Base-by-base conservation (phyloP, 2,888 invertebrate genomes). In the Archips crataeganus region DNA sequence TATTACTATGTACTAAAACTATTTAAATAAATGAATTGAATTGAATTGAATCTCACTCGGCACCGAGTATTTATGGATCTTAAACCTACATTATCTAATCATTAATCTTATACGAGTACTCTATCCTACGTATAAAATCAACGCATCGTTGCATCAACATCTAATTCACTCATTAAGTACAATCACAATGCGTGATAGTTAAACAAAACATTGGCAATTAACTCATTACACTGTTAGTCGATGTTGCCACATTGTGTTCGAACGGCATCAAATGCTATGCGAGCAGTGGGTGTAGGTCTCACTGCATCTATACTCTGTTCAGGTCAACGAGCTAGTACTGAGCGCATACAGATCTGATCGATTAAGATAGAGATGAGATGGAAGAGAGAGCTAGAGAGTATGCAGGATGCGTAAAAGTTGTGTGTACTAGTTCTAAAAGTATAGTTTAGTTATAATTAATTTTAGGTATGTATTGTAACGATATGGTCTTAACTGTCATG, bases 161-260 rank as follows among this genome's bases (percentile, higher is more conserved):
- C 15, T 54, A 23, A 54, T 54, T 15, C 13, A 54, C 54, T 15
- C 8, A 54, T 42, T 66, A n/a, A n/a, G n/a, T n/a, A 65, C 10
- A 60, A 72, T 47, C 51, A 45, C 59, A 61, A 47, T 23, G 51
- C 51, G 45, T 51, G 59, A 59, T 66, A 57, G 36, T 51, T 32
- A 32, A 65, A 65, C 57, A 59, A 65, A 60, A 49, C 32, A 66
- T 51, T 13, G 13, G 47, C 47, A 62, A 67, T 72, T 72, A 72
- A 67, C 66, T 66, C 34, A 10, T 60, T 67, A 71, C 45, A 13
- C 51, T 66, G 51, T 49, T 64, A 63, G 47, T 36, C 23, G 61
- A 8, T 45, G 61, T 71, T 66, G 65, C 71, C 60, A 54, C 66
- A 66, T 71, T 70, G 54, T 57, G 39, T 72, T 72, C 54, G 54